Conservation (phyloP, 2,113 vertebrate species). For the Pongo pygmaeus region DNA sequence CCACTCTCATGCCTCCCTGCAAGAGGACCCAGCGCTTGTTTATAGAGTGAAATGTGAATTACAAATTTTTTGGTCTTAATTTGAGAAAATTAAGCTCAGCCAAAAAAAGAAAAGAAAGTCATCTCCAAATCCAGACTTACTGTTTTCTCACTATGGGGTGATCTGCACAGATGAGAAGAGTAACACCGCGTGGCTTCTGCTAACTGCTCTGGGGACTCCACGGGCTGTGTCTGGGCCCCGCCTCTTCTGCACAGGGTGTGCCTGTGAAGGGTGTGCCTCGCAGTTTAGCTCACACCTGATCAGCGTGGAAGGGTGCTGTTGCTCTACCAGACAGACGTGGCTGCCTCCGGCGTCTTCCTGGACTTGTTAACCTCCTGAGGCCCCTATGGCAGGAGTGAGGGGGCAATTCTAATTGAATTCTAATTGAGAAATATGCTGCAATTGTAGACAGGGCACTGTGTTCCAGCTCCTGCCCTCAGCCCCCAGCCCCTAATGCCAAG, state of each 20-base stretch:
- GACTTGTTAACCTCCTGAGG: not conserved
- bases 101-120: not conserved
- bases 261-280: not conserved
- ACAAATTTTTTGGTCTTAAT: not conserved
- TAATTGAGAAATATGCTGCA: not conserved
- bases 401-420: constrained; percentile 30
- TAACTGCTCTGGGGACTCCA: rapidly evolving
- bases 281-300: not conserved
- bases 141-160: not conserved
- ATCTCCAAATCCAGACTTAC: not conserved
- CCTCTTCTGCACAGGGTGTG: not conserved
- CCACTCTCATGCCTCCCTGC: rapidly evolving
- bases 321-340: not conserved
- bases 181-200: rapidly evolving
- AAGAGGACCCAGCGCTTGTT: not conserved
- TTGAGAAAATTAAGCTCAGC: not conserved
- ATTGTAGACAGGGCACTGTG: not conserved
- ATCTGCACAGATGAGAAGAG: not conserved
- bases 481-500: not conserved
- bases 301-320: not conserved
- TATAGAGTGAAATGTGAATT: not conserved
- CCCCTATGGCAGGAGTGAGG: constrained; percentile 54
- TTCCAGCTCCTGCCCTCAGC: constrained; percentile 20
- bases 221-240: not conserved
- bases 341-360: constrained; percentile 56